Conservation (phyloP, 1,140 invertebrate species). For the Luehdorfia chinensis region DNA sequence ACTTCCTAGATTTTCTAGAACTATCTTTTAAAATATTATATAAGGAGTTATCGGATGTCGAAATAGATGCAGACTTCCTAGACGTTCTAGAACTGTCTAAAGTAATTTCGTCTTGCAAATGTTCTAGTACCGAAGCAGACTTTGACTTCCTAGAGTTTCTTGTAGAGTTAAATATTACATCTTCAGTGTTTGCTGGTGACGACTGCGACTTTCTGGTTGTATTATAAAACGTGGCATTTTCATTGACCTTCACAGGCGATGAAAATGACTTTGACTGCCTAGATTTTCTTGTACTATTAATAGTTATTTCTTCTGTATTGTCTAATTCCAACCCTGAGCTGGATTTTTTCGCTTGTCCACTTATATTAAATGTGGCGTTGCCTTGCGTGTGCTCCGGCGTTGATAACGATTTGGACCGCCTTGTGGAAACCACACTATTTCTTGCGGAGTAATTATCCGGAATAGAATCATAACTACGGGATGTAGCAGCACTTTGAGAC, state of each 20-base stretch:
- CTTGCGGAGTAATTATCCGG: not conserved
- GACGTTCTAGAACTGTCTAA: not conserved
- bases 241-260: not conserved
- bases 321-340: too few relatives aligned
- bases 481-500: not conserved
- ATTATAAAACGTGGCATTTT: not conserved
- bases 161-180: too few relatives aligned
- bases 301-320: too few relatives aligned
- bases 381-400: conserved; percentile 22
- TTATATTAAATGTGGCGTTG: too few relatives aligned
- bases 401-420: conserved; percentile 25
- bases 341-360: not conserved
- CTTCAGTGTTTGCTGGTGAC: too few relatives aligned
- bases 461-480: not conserved
- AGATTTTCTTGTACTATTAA: too few relatives aligned
- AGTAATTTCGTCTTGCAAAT: too few relatives aligned
- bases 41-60: not conserved
- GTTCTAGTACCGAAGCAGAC: too few relatives aligned
- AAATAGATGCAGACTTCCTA: not conserved
- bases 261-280: too few relatives aligned
- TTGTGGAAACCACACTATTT: conserved; percentile 5
- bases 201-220: not conserved
- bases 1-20: conserved; percentile 27
- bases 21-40: conserved; percentile 25
- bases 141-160: too few relatives aligned